Evolutionary conservation across 2,888 invertebrate genomes (phyloP).

Genomic region (Cerastis rubricosa): DNA sequence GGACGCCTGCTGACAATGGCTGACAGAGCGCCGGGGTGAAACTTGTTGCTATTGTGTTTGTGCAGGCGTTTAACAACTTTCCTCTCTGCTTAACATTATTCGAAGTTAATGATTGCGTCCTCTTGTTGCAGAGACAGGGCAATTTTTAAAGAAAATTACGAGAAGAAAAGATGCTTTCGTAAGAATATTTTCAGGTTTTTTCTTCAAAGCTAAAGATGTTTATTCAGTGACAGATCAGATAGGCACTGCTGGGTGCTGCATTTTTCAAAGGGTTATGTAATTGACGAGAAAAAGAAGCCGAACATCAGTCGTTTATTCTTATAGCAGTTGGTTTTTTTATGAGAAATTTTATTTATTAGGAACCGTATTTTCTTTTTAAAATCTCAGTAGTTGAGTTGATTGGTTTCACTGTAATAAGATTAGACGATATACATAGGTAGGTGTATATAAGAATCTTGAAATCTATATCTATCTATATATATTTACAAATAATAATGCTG

Average conservation of each 20-base stretch:
- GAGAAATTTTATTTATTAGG: not conserved
- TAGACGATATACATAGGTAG: not conserved
- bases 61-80: conserved; percentile 76
- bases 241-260: not conserved
- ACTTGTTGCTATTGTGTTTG: conserved; percentile 76
- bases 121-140: conserved; percentile 32
- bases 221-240: not conserved
- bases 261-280: not conserved
- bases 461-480: too few species aligned
- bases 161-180: conserved; percentile 12
- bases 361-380: not conserved
- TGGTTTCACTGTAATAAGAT: not conserved
- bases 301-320: too few species aligned
- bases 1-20: conserved; percentile 69
- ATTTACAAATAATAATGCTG: too few species aligned
- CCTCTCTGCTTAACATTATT: conserved; percentile 48
- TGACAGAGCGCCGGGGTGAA: conserved; percentile 57
- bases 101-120: conserved; percentile 52
- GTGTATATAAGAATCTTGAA: not conserved
- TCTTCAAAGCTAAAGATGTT: conserved; percentile 8
- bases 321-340: not conserved
- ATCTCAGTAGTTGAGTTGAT: not conserved
- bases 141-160: conserved; percentile 27
- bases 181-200: conserved; percentile 17
- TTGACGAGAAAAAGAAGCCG: not conserved